Base-by-base conservation (phyloP, 2,888 invertebrate genomes). In the Hemithea aestivaria region DNA sequence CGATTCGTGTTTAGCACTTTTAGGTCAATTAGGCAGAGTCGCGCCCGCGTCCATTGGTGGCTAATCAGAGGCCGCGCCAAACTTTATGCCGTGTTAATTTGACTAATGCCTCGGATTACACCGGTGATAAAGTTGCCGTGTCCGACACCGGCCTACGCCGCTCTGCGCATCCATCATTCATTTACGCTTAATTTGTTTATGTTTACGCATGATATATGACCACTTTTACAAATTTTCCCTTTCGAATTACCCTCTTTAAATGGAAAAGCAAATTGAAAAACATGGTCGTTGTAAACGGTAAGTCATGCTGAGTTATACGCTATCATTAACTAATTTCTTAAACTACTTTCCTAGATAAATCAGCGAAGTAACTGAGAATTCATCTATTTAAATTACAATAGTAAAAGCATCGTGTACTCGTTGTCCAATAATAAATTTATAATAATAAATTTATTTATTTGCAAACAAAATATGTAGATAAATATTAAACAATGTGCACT, bases 11-110 rank as follows among this genome's bases (percentile, higher is more conserved):
- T 76, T 68, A 80, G 73, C 81, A 84, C 81, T 85, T 85, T 85
- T 85, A 85, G 87, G 87, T 87, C 87, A 87, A 87, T 87, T 87
- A 87, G 80, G 70, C 83, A 80, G 73, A 76, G 79, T 75, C 83
- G 78, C 82, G 70, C 80, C 80, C 80, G 76, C 60, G 46, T 16
- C 53, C 57, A 46, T 56, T 58, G 61, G 51, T 67, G 60, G 69
- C 81, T 84, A 84, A 83, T 84, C 85, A 85, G 81, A 49, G 73
- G 76, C 67, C 81, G 72, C 79, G 76, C 76, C 82, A 70, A 74
- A 76, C 75, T 84, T 85, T 87, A 85, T 78, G 69, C 77, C 77
- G 84, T 87, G 87, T 87, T 87, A 87, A 87, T 87, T 87, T 87
- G 87, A 87, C 84, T 85, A 87, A 87, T 87, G 87, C 66, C 65